Evolutionary conservation across 2,888 invertebrate genomes (phyloP).

Genomic region (Tipula lateralis): DNA sequence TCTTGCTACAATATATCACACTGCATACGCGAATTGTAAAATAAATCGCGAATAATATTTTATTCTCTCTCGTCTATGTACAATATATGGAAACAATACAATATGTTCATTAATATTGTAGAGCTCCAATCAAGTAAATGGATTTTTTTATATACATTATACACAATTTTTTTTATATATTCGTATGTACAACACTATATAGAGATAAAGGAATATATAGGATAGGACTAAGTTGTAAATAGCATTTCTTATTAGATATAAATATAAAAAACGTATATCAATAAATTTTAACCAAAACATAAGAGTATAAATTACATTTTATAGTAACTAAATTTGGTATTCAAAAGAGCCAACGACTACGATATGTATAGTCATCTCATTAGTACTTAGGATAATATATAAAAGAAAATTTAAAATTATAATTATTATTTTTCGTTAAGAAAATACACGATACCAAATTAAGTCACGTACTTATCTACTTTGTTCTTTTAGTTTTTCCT

Average conservation of each 20-base stretch:
- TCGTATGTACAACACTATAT: background rate
- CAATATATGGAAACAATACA: background rate
- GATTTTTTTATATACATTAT: background rate
- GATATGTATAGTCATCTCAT: background rate
- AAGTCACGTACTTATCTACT: background rate
- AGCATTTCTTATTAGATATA: background rate
- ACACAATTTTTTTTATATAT: background rate
- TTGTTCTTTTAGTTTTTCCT: background rate
- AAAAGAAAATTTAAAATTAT: background rate
- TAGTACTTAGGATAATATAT: background rate
- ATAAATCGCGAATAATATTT: constrained; percentile 9
- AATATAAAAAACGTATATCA: background rate
- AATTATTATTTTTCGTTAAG: background rate
- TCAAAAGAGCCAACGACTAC: background rate
- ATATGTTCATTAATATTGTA: constrained; percentile 13
- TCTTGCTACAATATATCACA: background rate
- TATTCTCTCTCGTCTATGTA: background rate
- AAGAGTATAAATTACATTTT: background rate
- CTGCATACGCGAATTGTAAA: background rate
- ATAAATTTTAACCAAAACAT: background rate
- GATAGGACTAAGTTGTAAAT: background rate
- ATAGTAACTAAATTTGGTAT: background rate
- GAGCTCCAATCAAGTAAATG: background rate
- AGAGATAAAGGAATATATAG: background rate
- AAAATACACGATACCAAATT: constrained; percentile 1